Conservation (phyloP, 1,140 invertebrate species). For the Scaptomyza montana region DNA sequence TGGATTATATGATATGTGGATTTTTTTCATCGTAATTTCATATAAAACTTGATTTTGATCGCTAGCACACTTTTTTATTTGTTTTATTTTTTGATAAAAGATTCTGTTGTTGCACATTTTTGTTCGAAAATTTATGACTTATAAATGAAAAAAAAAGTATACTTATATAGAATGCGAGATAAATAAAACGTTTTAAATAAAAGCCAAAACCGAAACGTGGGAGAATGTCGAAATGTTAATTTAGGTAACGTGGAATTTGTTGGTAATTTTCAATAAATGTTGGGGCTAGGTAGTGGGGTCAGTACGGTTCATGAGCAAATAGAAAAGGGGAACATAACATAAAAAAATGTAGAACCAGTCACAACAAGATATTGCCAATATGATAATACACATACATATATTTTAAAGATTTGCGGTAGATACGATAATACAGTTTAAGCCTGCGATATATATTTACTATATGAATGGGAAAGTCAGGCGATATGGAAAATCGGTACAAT, state of each 20-base stretch:
- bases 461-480: conserved; percentile 3
- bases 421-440: conserved; percentile 21
- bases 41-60: neutral
- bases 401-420: conserved; percentile 4
- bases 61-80: conserved; percentile 11
- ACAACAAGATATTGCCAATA: conserved; percentile 25
- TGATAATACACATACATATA: conserved; percentile 4
- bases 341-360: conserved; percentile 5
- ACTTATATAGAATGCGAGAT: conserved; percentile 52
- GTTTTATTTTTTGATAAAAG: conserved; percentile 45
- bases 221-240: conserved; percentile 26
- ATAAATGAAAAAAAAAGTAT: conserved; percentile 49
- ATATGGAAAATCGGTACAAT: neutral
- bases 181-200: conserved; percentile 48
- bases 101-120: conserved; percentile 38
- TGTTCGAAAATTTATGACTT: conserved; percentile 15
- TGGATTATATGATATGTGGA: conserved; percentile 69
- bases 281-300: neutral
- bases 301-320: neutral
- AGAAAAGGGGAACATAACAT: too few species aligned
- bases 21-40: conserved; percentile 40
- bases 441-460: conserved; percentile 14
- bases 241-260: conserved; percentile 23
- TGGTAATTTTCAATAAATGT: conserved; percentile 8
- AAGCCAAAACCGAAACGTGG: conserved; percentile 49